phyloP scores from a whole-genome alignment of 2,797 vertebrate genomes.

The Australoheros facetus region DNA sequence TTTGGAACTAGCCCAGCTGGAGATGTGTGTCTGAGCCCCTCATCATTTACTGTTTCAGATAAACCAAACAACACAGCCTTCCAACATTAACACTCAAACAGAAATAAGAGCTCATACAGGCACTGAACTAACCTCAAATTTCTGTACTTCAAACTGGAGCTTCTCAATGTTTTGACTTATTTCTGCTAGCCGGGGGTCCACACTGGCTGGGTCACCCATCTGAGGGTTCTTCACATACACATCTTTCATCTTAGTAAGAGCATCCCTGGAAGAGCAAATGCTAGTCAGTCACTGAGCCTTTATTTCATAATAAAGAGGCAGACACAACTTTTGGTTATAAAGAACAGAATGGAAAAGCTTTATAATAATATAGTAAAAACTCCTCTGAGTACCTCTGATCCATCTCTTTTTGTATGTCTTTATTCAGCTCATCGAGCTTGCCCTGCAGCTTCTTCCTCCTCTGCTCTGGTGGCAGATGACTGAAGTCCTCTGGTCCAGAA shows the following conservation, averaged over 20 bases:
- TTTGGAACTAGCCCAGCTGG: conserved; percentile 41
- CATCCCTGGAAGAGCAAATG: conserved; percentile 83
- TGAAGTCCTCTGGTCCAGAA: conserved; percentile 94
- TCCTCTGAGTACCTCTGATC: conserved; percentile 88
- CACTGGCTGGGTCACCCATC: conserved; percentile 94
- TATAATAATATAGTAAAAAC: neutral
- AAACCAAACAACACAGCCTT: conserved; percentile 54
- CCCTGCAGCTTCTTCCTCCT: conserved; percentile 97
- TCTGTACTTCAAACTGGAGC: conserved; percentile 89
- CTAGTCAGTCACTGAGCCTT: neutral
- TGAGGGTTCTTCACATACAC: conserved; percentile 97
- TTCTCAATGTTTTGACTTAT: conserved; percentile 90
- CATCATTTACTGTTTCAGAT: conserved; percentile 56
- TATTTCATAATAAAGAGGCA: neutral
- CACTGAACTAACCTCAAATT: conserved; percentile 88
- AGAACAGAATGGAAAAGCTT: neutral
- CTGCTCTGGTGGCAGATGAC: conserved; percentile 97
- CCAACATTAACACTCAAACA: conserved; percentile 47
- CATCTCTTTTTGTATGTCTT: conserved; percentile 95
- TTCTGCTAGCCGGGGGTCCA: conserved; percentile 91
- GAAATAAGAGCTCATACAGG: conserved; percentile 4
- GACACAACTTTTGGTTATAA: neutral
- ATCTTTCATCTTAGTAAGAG: conserved; percentile 97
- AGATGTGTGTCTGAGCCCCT: conserved; percentile 31
- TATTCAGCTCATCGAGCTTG: conserved; percentile 93